Evolutionary conservation across 2,113 vertebrate genomes (phyloP).

Genomic region (Mirza zaza): DNA sequence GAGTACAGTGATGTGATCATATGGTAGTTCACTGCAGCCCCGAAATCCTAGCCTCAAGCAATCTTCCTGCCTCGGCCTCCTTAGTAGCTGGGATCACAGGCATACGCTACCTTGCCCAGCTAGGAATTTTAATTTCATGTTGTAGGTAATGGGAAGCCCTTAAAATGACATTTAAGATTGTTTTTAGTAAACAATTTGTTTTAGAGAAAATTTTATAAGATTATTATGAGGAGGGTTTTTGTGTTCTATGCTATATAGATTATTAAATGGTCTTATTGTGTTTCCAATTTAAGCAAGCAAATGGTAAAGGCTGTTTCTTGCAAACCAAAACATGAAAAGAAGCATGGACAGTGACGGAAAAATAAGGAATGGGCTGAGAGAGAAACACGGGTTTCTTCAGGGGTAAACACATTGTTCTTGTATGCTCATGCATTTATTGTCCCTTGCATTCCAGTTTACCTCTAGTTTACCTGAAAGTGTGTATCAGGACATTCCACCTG

Average conservation of each 20-base stretch:
- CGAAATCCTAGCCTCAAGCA: too few species aligned
- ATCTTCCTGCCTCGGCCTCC: too few species aligned
- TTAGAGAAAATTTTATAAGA: slow-evolving; percentile 30
- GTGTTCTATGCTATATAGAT: not conserved
- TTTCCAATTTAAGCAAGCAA: slow-evolving; percentile 51
- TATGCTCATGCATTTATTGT: not conserved
- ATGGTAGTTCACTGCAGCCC: too few species aligned
- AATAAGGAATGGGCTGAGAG: not conserved
- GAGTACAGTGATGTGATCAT: too few species aligned
- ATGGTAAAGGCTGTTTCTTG: not conserved
- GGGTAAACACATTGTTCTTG: not conserved
- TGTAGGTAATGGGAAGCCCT: not conserved
- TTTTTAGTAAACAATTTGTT: not conserved
- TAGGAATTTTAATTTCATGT: not conserved
- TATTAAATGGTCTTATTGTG: slow-evolving; percentile 9
- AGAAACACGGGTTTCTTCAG: not conserved
- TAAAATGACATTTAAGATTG: not conserved
- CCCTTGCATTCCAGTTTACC: not conserved
- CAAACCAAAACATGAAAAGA: not conserved
- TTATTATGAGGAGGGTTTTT: not conserved
- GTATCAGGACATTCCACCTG: not conserved
- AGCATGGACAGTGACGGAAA: not conserved
- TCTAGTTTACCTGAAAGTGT: not conserved
- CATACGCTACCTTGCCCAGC: too few species aligned
- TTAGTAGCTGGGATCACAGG: too few species aligned